phyloP scores from a whole-genome alignment of 1,140 invertebrate genomes.

The Drosophila navojoa region DNA sequence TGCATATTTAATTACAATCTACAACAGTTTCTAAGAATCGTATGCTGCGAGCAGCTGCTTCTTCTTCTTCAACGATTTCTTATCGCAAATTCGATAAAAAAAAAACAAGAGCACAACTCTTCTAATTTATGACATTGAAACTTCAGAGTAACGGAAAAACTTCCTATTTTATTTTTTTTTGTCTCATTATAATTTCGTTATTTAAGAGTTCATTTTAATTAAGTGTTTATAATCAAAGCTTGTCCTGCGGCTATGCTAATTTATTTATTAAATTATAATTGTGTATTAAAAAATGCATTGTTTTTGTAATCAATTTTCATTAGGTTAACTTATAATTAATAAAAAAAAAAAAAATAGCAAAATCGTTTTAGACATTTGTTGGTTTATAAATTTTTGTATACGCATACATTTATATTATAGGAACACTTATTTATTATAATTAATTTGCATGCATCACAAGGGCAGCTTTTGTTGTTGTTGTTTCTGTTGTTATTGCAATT shows the following conservation, averaged over 20 bases:
- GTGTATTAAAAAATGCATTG: not conserved
- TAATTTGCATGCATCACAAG: conserved; percentile 60
- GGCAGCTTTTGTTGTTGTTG: conserved; percentile 26
- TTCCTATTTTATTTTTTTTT: conserved; percentile 6
- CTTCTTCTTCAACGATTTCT: conserved; percentile 14
- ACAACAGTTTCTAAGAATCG: conserved; percentile 38
- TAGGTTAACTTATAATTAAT: conserved; percentile 61
- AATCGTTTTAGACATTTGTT: not conserved
- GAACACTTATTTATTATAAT: conserved; percentile 31
- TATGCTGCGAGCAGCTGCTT: conserved; percentile 21
- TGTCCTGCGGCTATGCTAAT: conserved; percentile 14
- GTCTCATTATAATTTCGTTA: not conserved
- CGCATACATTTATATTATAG: conserved; percentile 29
- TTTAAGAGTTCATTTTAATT: not conserved
- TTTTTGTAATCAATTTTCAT: conserved; percentile 38
- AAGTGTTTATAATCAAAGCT: not conserved
- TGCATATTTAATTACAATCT: conserved; percentile 49
- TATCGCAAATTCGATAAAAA: conserved; percentile 36
- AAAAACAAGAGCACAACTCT: not conserved
- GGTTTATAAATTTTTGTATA: conserved; percentile 18
- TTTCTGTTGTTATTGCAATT: conserved; percentile 56
- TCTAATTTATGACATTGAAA: not conserved
- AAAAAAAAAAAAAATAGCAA: not conserved
- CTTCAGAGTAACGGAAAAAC: not conserved
- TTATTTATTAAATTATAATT: conserved; percentile 15